Evolutionary conservation across 2,113 vertebrate genomes (phyloP).

Genomic region (Heteronetta atricapilla): DNA sequence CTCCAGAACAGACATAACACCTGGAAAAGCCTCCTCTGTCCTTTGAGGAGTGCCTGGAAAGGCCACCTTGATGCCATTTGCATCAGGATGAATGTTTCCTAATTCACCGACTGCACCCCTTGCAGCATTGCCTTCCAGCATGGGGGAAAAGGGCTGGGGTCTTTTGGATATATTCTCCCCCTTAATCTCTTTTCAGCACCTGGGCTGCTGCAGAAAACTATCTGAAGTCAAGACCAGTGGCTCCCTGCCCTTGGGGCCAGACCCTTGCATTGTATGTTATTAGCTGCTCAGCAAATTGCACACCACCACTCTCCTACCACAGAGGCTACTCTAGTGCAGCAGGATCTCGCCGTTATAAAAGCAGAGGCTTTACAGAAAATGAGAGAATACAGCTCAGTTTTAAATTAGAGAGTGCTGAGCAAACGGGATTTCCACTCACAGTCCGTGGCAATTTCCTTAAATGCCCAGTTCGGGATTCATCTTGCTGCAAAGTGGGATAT

Average conservation of each 20-base stretch:
- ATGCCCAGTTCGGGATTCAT: constrained; percentile 54
- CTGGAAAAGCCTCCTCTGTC: neutral
- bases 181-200: neutral
- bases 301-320: neutral
- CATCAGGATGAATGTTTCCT: neutral
- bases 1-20: neutral
- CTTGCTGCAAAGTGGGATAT: constrained; percentile 28
- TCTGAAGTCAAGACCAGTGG: constrained; percentile 23
- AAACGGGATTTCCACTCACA: constrained; percentile 1
- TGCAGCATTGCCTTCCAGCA: accelerated
- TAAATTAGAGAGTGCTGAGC: constrained; percentile 40
- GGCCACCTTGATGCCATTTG: neutral
- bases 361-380: neutral
- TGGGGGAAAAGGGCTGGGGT: neutral
- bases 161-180: neutral
- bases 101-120: neutral
- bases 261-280: neutral
- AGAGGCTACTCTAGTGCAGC: neutral
- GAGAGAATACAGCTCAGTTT: neutral
- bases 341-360: neutral
- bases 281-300: constrained; percentile 24
- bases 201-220: neutral
- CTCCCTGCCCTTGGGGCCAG: constrained; percentile 15
- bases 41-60: neutral
- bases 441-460: constrained; percentile 21